A percentile compares a stretch with the other conserved stretches of the same genome.
Conservation (phyloP, 2,888 invertebrate genomes). For the Coremacera marginata region DNA sequence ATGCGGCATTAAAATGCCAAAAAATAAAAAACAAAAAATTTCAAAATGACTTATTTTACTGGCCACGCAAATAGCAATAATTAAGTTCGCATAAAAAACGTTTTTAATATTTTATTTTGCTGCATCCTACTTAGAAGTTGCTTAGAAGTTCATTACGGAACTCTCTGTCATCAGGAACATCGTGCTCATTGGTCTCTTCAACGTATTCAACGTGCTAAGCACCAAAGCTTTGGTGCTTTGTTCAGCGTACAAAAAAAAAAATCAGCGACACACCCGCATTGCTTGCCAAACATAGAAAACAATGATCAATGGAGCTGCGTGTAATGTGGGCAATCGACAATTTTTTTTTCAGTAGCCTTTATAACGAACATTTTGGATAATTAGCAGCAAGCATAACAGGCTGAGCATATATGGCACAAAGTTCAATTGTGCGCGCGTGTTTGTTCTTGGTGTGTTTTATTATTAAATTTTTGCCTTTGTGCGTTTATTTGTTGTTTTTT, state of each 20-base stretch:
- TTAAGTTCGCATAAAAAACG: too few relatives aligned
- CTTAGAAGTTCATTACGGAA: too few relatives aligned
- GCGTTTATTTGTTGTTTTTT: not conserved
- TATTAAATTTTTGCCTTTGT: not conserved
- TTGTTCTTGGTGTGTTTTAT: not conserved
- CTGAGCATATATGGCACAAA: not conserved
- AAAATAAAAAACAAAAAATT: too few relatives aligned
- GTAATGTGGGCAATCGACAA: constrained; percentile 41
- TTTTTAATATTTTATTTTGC: too few relatives aligned
- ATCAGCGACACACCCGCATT: too few relatives aligned
- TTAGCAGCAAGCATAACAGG: constrained; percentile 27
- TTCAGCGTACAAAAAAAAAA: too few relatives aligned
- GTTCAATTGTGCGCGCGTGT: not conserved
- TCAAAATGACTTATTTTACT: too few relatives aligned
- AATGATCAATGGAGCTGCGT: not conserved
- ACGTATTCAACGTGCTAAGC: not conserved
- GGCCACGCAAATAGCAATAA: not conserved
- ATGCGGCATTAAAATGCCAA: too few relatives aligned
- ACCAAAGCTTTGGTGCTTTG: too few relatives aligned
- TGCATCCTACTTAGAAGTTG: too few relatives aligned
- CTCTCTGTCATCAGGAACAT: not conserved
- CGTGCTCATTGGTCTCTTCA: not conserved
- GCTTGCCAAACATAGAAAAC: not conserved
- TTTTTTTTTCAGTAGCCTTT: constrained; percentile 40
- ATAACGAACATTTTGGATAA: constrained; percentile 61